Conservation (phyloP, 2,888 invertebrate genomes). For the Tinea semifulvella region DNA sequence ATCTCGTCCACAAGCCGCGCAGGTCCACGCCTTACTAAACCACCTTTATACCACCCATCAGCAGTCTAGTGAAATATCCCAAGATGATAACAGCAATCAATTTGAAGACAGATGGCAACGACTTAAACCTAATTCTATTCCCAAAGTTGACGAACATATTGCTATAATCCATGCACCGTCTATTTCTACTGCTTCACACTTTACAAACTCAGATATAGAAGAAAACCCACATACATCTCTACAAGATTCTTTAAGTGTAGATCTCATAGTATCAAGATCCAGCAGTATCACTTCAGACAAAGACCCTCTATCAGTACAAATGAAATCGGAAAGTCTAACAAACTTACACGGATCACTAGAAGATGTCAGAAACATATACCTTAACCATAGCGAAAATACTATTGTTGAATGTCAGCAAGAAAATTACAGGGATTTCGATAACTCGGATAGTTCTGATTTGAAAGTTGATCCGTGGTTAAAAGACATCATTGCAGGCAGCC, state of each 20-base stretch:
- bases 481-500: conserved; percentile 65
- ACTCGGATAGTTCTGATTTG: conserved; percentile 39
- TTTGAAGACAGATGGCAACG: conserved; percentile 81
- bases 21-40: conserved; percentile 50
- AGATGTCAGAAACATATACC: conserved; percentile 59
- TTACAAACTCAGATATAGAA: conserved; percentile 37
- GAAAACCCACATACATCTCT: conserved; percentile 30
- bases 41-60: conserved; percentile 47
- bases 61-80: conserved; percentile 24
- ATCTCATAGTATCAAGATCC: conserved; percentile 47
- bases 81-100: conserved; percentile 45
- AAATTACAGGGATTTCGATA: conserved; percentile 42
- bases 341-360: conserved; percentile 78
- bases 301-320: conserved; percentile 44
- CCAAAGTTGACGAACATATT: conserved; percentile 64
- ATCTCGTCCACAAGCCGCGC: conserved; percentile 38
- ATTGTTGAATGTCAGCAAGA: conserved; percentile 51
- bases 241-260: conserved; percentile 41
- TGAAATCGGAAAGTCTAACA: conserved; percentile 64
- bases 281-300: conserved; percentile 55
- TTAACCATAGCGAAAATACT: conserved; percentile 51
- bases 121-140: conserved; percentile 71
- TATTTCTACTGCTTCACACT: conserved; percentile 38
- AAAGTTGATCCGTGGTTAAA: conserved; percentile 68
- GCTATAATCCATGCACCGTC: conserved; percentile 53